Conservation (phyloP, 1,140 invertebrate species). For the Holcopasites calliopsidis region DNA sequence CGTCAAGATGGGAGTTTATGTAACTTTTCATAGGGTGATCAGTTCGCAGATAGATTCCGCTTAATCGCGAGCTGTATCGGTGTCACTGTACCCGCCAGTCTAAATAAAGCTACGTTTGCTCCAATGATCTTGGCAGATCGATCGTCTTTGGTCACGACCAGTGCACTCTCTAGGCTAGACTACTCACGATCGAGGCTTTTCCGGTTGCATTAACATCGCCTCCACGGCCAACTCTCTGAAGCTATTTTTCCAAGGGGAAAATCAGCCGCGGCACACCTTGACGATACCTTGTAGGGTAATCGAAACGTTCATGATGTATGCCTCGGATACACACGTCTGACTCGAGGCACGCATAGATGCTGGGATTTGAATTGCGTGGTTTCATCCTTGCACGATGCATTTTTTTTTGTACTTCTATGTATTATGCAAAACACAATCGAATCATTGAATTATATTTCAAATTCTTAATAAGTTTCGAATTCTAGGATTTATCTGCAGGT, state of each 20-base stretch:
- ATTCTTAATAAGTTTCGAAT: no score
- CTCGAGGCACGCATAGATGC: background rate
- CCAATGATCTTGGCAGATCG: constrained; percentile 53
- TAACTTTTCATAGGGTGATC: no score
- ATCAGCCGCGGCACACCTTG: constrained; percentile 33
- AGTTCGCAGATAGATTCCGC: background rate
- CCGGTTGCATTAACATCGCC: constrained; percentile 40
- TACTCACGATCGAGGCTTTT: constrained; percentile 52
- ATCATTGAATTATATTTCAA: no score
- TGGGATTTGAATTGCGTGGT: background rate
- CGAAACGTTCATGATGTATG: constrained; percentile 49
- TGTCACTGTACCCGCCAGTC: constrained; percentile 14
- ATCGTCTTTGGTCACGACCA: constrained; percentile 43
- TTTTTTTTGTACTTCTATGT: background rate
- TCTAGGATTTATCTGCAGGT: no score
- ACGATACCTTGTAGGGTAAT: constrained; percentile 53
- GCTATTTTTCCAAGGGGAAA: constrained; percentile 29
- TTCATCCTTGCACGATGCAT: background rate
- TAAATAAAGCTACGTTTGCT: constrained; percentile 38
- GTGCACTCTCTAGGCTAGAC: constrained; percentile 10
- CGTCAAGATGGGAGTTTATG: background rate
- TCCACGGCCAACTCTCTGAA: background rate
- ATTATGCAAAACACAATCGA: no score
- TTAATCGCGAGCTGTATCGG: background rate
- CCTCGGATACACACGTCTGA: background rate